phyloP scores from a whole-genome alignment of 2,113 vertebrate genomes.

The Megaceryle torquata region DNA sequence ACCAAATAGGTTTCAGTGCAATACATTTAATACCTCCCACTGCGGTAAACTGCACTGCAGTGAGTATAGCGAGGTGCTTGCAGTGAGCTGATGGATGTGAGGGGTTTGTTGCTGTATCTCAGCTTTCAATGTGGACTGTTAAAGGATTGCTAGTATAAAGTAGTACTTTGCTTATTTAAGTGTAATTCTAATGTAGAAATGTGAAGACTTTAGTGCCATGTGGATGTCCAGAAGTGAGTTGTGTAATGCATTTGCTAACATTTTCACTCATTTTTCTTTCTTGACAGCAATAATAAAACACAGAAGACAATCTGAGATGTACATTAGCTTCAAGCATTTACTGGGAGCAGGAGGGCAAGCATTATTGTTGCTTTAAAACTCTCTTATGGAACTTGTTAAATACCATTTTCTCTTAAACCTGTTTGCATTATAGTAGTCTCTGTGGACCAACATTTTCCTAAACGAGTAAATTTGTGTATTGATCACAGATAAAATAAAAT shows the following conservation, averaged over 20 bases:
- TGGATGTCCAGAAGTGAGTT: not conserved
- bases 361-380: not conserved
- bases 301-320: not conserved
- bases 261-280: not conserved
- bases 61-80: not conserved
- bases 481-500: not conserved
- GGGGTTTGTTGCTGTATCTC: not conserved
- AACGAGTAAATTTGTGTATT: not conserved
- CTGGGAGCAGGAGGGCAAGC: not conserved
- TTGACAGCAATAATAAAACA: not conserved
- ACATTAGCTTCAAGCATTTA: not conserved
- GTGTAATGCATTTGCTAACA: not conserved
- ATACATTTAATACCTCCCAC: not conserved
- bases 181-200: not conserved
- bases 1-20: not conserved
- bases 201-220: not conserved
- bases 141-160: not conserved
- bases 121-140: not conserved
- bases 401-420: not conserved
- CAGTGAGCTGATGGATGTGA: accelerated
- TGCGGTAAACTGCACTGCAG: not conserved
- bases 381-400: not conserved
- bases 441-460: not conserved
- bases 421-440: not conserved
- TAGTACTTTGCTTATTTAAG: not conserved